These are phyloP conservation scores for Hiodon alosoides DNA, from an alignment of 2,113 vertebrate genomes.

Conservation along the genomic window DNA sequence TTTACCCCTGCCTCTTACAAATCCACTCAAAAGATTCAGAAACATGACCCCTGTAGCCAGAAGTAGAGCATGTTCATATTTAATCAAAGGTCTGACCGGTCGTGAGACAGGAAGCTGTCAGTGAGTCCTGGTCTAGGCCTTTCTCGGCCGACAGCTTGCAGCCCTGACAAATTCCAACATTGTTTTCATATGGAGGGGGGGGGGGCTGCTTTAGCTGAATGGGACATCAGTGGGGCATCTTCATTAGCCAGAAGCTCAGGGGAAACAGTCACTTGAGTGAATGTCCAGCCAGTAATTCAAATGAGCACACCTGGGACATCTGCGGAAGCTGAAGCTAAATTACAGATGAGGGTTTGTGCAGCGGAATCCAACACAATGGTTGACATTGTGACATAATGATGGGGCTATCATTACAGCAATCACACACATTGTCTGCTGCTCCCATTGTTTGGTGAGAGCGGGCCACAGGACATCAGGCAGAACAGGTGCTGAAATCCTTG, in stretches of 20 bases:
- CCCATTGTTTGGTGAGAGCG: constrained; percentile 37
- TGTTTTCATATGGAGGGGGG: constrained; percentile 15
- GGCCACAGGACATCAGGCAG: constrained; percentile 23
- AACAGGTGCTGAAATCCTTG: constrained; percentile 13
- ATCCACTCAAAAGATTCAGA: constrained; percentile 41
- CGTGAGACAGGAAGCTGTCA: constrained; percentile 42
- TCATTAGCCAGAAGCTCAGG: constrained; percentile 36
- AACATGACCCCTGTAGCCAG: constrained; percentile 46
- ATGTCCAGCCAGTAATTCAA: constrained; percentile 39
- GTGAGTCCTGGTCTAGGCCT: constrained; percentile 26
- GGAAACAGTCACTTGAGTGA: constrained; percentile 29
- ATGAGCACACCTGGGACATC: constrained; percentile 53
- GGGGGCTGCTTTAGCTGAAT: constrained; percentile 23
- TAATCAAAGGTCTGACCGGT: constrained; percentile 52
- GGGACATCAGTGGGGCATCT: constrained; percentile 21
- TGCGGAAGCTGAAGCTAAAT: constrained; percentile 35
- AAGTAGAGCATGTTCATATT: constrained; percentile 50
- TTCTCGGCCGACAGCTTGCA: constrained; percentile 57
- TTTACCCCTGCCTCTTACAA: constrained; percentile 34
- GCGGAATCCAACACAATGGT: constrained; percentile 40
- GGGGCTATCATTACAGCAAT: constrained; percentile 24
- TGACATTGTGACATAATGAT: constrained; percentile 3
- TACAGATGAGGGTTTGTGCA: constrained; percentile 19
- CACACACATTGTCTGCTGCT: constrained; percentile 6
- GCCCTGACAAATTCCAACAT: constrained; percentile 39